These are phyloP conservation scores for Drosophila nr. perissopoda DNA, from an alignment of 2,888 invertebrate species.

Conservation along the genomic window DNA sequence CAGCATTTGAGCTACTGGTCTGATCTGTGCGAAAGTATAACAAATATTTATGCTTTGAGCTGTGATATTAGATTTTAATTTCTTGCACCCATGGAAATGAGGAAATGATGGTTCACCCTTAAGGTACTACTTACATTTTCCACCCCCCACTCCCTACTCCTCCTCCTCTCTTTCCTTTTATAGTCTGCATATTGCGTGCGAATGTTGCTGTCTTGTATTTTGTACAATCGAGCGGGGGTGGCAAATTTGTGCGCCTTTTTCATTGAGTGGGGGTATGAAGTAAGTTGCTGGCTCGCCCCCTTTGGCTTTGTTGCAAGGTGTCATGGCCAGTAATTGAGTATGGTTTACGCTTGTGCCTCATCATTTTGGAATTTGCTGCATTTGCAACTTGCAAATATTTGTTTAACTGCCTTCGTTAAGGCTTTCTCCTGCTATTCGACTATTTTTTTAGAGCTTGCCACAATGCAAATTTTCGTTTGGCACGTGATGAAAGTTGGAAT, in stretches of 20 bases:
- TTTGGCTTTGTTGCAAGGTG: slow-evolving; percentile 68
- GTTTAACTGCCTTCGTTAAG: slow-evolving; percentile 72
- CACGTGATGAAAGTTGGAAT: slow-evolving; percentile 64
- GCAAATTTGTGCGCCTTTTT: slow-evolving; percentile 4
- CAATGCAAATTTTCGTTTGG: slow-evolving; percentile 64
- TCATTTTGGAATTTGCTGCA: slow-evolving; percentile 68
- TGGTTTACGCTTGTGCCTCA: slow-evolving; percentile 68
- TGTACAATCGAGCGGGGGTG: slow-evolving; percentile 56
- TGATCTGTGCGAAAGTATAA: slow-evolving; percentile 67
- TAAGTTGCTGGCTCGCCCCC: slow-evolving; percentile 3
- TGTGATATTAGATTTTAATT: slow-evolving; percentile 80
- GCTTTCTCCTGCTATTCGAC: slow-evolving; percentile 22
- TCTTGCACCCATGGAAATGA: slow-evolving; percentile 74
- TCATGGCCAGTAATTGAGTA: slow-evolving; percentile 78
- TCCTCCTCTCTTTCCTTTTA: background rate
- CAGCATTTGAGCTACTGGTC: slow-evolving; percentile 54
- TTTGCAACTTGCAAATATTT: slow-evolving; percentile 74
- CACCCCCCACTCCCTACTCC: background rate
- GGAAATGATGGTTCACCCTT: slow-evolving; percentile 61
- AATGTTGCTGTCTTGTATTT: slow-evolving; percentile 72
- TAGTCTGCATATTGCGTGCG: slow-evolving; percentile 53
- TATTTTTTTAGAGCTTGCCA: slow-evolving; percentile 30
- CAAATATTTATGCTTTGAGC: slow-evolving; percentile 79
- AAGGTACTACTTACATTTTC: slow-evolving; percentile 14
- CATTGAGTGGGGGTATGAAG: background rate